These are phyloP conservation scores for Pan troglodytes DNA, from an alignment of 2,113 vertebrate genomes.

Conservation along the genomic window NHGRI_mPanTro3-v2.1_pri NC_072416.2:75420501-75421000, in stretches of 20 bases:
- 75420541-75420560: rapidly evolving
- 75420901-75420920: rapidly evolving
- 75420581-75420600: rapidly evolving
- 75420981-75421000: no score
- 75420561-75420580: rapidly evolving
- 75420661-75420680: not conserved
- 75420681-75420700: not conserved
- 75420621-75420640: rapidly evolving
- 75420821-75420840: not conserved
- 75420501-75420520: not conserved
- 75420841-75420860: not conserved
- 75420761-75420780: not conserved
- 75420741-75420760: rapidly evolving
- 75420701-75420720: rapidly evolving
- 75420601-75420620: not conserved
- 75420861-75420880: no score
- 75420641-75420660: not conserved
- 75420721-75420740: not conserved
- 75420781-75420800: not conserved
- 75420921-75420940: not conserved
- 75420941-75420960: rapidly evolving
- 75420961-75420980: no score
- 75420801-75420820: no score
- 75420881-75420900: rapidly evolving
- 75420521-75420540: no score